Evolutionary conservation across 1,140 invertebrate species (phyloP).

Genomic region (Formica selysi): DNA sequence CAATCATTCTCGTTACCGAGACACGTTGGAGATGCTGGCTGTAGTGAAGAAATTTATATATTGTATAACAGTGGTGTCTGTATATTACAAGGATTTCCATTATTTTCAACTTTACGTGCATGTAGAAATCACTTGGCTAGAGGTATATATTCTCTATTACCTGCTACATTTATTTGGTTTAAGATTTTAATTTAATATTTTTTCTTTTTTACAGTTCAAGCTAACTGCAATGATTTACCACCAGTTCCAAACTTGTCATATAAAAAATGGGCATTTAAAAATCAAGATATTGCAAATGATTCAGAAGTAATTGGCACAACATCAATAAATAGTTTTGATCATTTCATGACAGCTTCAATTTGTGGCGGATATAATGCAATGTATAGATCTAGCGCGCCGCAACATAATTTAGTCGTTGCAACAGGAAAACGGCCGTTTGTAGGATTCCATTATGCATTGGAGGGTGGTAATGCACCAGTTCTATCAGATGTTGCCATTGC

Average conservation of each 20-base stretch:
- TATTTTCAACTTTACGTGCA: slow-evolving; percentile 93
- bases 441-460: slow-evolving; percentile 95
- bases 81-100: slow-evolving; percentile 93
- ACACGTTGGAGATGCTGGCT: slow-evolving; percentile 87
- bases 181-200: slow-evolving; percentile 48
- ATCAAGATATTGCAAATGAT: slow-evolving; percentile 92
- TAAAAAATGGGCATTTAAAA: slow-evolving; percentile 95
- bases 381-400: slow-evolving; percentile 91
- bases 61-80: slow-evolving; percentile 92
- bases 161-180: not conserved
- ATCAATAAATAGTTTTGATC: slow-evolving; percentile 93
- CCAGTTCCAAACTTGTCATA: slow-evolving; percentile 88
- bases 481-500: slow-evolving; percentile 95
- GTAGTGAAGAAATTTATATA: slow-evolving; percentile 94
- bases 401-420: slow-evolving; percentile 92
- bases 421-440: slow-evolving; percentile 94
- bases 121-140: slow-evolving; percentile 93
- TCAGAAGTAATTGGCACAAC: slow-evolving; percentile 92
- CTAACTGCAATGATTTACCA: slow-evolving; percentile 89
- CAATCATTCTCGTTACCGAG: slow-evolving; percentile 90
- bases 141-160: slow-evolving; percentile 85
- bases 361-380: slow-evolving; percentile 92
- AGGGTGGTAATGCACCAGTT: slow-evolving; percentile 91
- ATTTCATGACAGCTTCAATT: slow-evolving; percentile 93
- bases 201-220: slow-evolving; percentile 88